Conservation (phyloP, 2,113 vertebrate species). For the Myiopsitta monachus region DNA sequence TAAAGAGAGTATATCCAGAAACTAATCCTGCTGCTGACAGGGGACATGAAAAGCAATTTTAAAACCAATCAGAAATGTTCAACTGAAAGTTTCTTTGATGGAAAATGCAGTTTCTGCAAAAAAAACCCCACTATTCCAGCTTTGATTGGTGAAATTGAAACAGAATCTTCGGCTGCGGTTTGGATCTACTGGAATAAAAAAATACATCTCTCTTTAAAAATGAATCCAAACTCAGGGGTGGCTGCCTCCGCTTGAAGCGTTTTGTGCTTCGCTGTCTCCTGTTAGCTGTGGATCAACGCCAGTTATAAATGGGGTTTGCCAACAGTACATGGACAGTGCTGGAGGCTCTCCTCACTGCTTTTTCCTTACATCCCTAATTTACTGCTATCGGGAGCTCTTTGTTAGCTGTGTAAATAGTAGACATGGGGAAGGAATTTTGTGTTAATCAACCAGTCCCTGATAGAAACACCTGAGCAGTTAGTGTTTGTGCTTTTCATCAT, state of each 20-base stretch:
- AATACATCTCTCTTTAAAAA: not conserved
- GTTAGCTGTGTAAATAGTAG: not conserved
- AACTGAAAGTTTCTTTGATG: not conserved
- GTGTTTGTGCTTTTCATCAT: not conserved
- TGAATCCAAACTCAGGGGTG: not conserved
- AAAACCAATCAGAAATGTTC: not conserved
- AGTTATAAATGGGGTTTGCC: not conserved
- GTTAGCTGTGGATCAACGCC: not conserved
- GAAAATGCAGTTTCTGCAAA: not conserved
- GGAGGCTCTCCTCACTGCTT: not conserved
- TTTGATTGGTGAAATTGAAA: not conserved
- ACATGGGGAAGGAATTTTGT: not conserved
- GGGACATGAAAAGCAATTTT: not conserved
- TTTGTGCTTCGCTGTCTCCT: not conserved
- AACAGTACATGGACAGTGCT: not conserved
- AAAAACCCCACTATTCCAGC: not conserved
- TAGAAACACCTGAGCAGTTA: not conserved
- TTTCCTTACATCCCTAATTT: not conserved
- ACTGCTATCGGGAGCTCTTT: not conserved
- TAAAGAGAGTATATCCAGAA: not conserved
- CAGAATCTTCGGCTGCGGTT: not conserved
- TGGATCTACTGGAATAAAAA: not conserved
- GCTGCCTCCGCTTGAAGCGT: not conserved
- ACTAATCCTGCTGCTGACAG: not conserved
- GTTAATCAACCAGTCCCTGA: accelerated